A percentile compares a stretch with the other conserved stretches of the same genome.
Conservation (phyloP, 2,797 vertebrate genomes). For the Carcharodon carcharias region DNA sequence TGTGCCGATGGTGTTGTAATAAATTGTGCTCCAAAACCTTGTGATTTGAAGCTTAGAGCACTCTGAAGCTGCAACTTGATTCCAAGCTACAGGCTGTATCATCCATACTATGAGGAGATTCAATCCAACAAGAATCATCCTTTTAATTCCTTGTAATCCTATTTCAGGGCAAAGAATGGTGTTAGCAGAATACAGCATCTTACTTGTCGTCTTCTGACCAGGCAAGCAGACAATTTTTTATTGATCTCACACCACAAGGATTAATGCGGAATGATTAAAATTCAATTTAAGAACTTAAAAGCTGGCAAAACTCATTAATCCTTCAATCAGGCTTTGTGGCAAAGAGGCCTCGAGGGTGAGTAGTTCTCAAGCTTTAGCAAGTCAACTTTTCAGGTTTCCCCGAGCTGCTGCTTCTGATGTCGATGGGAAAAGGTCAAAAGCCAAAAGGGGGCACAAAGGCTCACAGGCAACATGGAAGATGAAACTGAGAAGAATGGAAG, state of each 20-base stretch:
- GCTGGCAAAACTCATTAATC: neutral
- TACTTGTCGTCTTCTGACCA: neutral
- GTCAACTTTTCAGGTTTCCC: neutral
- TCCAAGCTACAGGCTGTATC: neutral
- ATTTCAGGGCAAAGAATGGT: neutral
- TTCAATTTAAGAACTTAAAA: conserved; percentile 11
- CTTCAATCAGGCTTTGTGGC: neutral
- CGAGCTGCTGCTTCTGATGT: neutral
- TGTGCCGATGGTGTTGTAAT: neutral
- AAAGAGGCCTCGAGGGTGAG: neutral
- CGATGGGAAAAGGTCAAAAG: neutral
- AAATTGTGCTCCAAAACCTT: neutral
- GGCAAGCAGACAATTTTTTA: neutral
- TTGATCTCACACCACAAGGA: neutral
- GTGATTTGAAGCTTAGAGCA: neutral
- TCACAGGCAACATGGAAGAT: neutral
- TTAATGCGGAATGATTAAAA: neutral
- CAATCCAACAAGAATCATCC: neutral
- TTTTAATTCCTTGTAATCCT: conserved; percentile 26
- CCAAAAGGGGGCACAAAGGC: neutral
- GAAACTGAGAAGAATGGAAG: neutral
- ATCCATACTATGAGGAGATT: neutral
- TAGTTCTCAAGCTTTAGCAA: neutral
- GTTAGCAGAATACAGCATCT: neutral
- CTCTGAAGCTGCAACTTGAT: neutral